A percentile compares a stretch with the other conserved stretches of the same genome.
These are phyloP conservation scores for Ceratosolen solmsi DNA, from an alignment of 1,140 invertebrate genomes.

Conservation along the genomic window DNA sequence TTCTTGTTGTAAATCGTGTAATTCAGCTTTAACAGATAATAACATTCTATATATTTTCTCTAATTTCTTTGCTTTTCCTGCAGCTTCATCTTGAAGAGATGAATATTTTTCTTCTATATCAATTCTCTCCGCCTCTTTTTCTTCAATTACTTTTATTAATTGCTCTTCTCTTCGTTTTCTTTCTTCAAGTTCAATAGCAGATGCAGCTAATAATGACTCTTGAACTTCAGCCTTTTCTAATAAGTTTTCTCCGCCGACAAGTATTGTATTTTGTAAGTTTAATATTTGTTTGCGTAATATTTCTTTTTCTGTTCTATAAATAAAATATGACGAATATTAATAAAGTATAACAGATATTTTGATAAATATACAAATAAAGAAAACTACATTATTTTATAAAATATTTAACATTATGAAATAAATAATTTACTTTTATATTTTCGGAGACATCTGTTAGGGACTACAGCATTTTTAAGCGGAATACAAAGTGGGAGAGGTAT, in stretches of 20 bases:
- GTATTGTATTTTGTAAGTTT: slow-evolving; percentile 94
- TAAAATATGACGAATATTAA: too few relatives aligned
- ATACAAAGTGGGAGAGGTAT: too few relatives aligned
- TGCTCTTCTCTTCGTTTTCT: slow-evolving; percentile 87
- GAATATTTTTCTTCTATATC: slow-evolving; percentile 98
- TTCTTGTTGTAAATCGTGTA: slow-evolving; percentile 92
- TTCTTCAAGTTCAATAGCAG: slow-evolving; percentile 91
- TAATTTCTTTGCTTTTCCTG: slow-evolving; percentile 93
- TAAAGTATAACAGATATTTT: too few relatives aligned
- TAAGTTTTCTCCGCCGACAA: slow-evolving; percentile 98
- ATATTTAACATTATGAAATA: too few relatives aligned
- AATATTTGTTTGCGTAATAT: slow-evolving; percentile 89
- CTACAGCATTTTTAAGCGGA: too few relatives aligned
- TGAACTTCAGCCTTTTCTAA: slow-evolving; percentile 97
- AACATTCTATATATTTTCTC: slow-evolving; percentile 89
- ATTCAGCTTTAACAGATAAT: slow-evolving; percentile 87
- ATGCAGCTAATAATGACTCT: slow-evolving; percentile 90
- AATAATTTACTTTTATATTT: too few relatives aligned
- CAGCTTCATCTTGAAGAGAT: slow-evolving; percentile 93
- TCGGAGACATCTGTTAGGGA: too few relatives aligned
- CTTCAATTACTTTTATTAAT: slow-evolving; percentile 85
- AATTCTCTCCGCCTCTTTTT: slow-evolving; percentile 93
- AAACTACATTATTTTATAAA: too few relatives aligned
- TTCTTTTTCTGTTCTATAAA: slow-evolving; percentile 80
- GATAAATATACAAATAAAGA: too few relatives aligned